Conservation (phyloP, 2,888 invertebrate species). For the Caenorhabditis auriculariae region DNA sequence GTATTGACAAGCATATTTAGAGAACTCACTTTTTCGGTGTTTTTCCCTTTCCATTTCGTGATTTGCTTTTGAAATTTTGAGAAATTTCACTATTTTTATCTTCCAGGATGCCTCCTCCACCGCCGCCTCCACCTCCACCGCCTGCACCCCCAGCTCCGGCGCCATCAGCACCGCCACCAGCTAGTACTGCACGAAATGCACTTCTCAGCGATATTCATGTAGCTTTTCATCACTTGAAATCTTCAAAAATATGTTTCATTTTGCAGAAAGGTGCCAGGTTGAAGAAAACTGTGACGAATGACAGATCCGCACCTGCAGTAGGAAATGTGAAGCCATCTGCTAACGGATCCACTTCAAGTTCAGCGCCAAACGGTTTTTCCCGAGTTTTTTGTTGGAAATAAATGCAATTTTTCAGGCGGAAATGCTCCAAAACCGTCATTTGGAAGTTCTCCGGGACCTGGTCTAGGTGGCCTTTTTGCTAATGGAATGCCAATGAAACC, state of each 20-base stretch:
- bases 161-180: slow-evolving; percentile 13
- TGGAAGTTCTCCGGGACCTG: slow-evolving; percentile 5
- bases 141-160: slow-evolving; percentile 29
- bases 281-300: slow-evolving; percentile 54
- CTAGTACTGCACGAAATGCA: slow-evolving; percentile 27
- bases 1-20: too few relatives aligned
- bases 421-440: background rate
- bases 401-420: background rate
- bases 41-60: background rate
- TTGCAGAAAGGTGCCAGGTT: slow-evolving; percentile 45
- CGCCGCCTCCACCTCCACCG: slow-evolving; percentile 39
- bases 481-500: slow-evolving; percentile 57
- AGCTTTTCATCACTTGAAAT: too few relatives aligned
- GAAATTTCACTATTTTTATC: background rate
- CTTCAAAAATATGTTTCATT: too few relatives aligned
- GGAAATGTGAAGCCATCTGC: slow-evolving; percentile 26
- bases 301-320: slow-evolving; percentile 47
- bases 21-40: too few relatives aligned
- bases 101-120: slow-evolving; percentile 21
- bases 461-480: slow-evolving; percentile 55
- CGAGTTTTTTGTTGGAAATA: background rate
- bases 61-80: background rate
- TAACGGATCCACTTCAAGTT: slow-evolving; percentile 1
- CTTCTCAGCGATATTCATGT: slow-evolving; percentile 41
- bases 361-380: background rate